phyloP scores from a whole-genome alignment of 2,797 vertebrate species.

The Melanotaenia boesemani region DNA sequence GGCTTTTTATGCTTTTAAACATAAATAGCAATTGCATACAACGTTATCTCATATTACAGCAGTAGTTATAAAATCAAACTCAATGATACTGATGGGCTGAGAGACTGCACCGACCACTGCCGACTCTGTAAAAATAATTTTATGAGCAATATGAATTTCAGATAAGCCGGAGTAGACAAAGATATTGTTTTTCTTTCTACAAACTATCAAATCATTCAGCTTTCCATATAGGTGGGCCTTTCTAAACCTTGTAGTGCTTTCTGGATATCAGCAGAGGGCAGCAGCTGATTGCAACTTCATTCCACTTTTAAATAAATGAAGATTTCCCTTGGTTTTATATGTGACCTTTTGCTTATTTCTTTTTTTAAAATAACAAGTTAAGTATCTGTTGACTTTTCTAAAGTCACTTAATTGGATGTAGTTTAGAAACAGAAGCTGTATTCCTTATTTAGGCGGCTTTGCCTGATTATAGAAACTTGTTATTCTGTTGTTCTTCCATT shows the following conservation, averaged over 20 bases:
- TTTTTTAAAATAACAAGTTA: too few relatives aligned
- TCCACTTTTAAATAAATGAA: neutral
- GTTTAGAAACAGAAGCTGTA: too few relatives aligned
- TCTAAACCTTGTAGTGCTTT: constrained; percentile 11
- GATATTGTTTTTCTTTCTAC: neutral
- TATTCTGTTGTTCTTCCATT: too few relatives aligned
- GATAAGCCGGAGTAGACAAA: neutral
- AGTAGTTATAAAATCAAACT: neutral
- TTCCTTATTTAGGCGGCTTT: too few relatives aligned
- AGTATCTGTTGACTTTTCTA: too few relatives aligned
- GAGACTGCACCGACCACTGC: neutral
- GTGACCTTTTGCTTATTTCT: too few relatives aligned
- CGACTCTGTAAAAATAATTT: neutral
- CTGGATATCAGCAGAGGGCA: constrained; percentile 60
- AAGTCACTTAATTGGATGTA: too few relatives aligned
- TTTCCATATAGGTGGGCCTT: neutral
- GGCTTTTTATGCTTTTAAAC: neutral
- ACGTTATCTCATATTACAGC: neutral
- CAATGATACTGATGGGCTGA: neutral
- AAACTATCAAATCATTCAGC: neutral
- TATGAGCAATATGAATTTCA: neutral
- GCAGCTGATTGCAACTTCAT: constrained; percentile 14
- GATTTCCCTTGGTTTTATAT: neutral
- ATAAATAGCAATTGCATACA: neutral
- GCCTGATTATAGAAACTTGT: too few relatives aligned